These are phyloP conservation scores for Aleiodes testaceus DNA, from an alignment of 2,888 invertebrate genomes.

Conservation along the genomic window DNA sequence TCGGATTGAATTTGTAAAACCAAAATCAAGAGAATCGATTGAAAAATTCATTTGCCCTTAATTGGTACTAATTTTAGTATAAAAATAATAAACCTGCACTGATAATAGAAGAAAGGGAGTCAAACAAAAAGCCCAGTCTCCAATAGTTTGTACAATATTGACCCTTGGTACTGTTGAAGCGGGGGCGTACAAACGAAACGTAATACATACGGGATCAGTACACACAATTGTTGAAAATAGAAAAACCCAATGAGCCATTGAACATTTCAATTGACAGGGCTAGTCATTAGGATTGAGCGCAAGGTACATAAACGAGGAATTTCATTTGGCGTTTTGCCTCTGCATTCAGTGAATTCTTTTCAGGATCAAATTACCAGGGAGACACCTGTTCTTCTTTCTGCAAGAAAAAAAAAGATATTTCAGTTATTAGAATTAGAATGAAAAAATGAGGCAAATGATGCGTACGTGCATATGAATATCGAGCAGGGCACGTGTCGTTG, in stretches of 20 bases:
- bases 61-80: slow-evolving; percentile 68
- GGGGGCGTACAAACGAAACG: slow-evolving; percentile 61
- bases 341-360: slow-evolving; percentile 18
- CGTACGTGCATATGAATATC: slow-evolving; percentile 61
- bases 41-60: slow-evolving; percentile 56
- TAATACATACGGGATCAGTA: slow-evolving; percentile 57
- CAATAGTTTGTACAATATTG: slow-evolving; percentile 70
- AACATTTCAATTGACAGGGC: slow-evolving; percentile 64
- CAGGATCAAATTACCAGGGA: neutral
- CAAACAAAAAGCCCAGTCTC: slow-evolving; percentile 67
- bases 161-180: slow-evolving; percentile 58
- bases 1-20: no score
- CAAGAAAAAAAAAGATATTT: neutral
- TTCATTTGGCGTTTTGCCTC: slow-evolving; percentile 46
- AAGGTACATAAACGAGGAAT: slow-evolving; percentile 46
- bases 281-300: slow-evolving; percentile 63
- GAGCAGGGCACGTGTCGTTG: slow-evolving; percentile 65
- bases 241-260: slow-evolving; percentile 46
- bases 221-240: slow-evolving; percentile 43
- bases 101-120: slow-evolving; percentile 52
- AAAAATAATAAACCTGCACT: slow-evolving; percentile 56
- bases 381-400: slow-evolving; percentile 20
- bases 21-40: neutral
- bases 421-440: no score
- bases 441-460: slow-evolving; percentile 30